Conservation (phyloP, 2,888 invertebrate species). For the Lissonota sp. region DNA sequence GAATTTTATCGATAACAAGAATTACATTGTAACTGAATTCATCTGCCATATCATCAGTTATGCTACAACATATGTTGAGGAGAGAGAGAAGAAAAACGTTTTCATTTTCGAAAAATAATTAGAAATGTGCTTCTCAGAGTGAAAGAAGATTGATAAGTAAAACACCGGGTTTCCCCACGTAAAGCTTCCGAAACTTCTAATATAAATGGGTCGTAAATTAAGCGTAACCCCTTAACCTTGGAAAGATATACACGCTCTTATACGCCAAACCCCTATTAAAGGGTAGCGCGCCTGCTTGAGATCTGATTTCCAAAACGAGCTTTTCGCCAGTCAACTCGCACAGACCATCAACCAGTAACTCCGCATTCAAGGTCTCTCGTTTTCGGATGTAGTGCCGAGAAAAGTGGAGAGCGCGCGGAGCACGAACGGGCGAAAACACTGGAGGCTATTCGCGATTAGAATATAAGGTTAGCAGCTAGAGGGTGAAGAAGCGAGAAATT, state of each 20-base stretch:
- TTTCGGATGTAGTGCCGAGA: background rate
- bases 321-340: slow-evolving; percentile 12
- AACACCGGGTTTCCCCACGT: too few relatives aligned
- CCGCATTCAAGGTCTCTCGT: slow-evolving; percentile 1
- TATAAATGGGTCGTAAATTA: too few relatives aligned
- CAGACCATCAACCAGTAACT: background rate
- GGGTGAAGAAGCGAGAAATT: slow-evolving; percentile 6
- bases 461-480: slow-evolving; percentile 65
- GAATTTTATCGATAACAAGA: too few relatives aligned
- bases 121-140: too few relatives aligned
- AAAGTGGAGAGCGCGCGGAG: slow-evolving; percentile 18
- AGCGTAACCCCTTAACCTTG: too few relatives aligned
- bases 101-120: too few relatives aligned
- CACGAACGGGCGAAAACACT: slow-evolving; percentile 52
- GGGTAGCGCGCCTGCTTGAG: slow-evolving; percentile 15
- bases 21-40: too few relatives aligned
- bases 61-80: too few relatives aligned
- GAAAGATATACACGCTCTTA: background rate
- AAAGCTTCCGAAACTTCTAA: too few relatives aligned
- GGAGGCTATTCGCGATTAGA: slow-evolving; percentile 64
- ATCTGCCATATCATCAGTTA: too few relatives aligned
- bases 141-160: too few relatives aligned
- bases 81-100: too few relatives aligned
- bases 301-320: slow-evolving; percentile 37
- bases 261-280: background rate